Evolutionary conservation across 1,140 invertebrate genomes (phyloP).

Genomic region (Brachionus sp.): DNA sequence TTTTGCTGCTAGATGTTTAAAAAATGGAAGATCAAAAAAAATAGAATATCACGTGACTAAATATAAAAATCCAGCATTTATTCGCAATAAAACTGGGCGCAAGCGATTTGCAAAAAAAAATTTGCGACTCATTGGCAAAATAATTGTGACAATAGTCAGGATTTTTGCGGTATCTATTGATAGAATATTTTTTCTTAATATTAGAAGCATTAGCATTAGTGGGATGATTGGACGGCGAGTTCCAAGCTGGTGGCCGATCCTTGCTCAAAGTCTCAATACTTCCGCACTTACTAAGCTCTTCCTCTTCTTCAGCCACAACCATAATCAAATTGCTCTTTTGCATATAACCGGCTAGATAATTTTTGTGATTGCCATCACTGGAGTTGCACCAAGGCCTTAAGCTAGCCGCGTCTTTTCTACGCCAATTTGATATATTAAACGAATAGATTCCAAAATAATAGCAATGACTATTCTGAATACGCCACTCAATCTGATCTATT

Average conservation of each 20-base stretch:
- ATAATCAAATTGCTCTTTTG: constrained; percentile 16
- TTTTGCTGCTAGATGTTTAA: background rate
- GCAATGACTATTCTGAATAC: constrained; percentile 22
- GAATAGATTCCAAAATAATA: constrained; percentile 40
- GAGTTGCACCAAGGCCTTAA: constrained; percentile 18
- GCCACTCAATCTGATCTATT: constrained; percentile 19
- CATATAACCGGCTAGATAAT: constrained; percentile 40
- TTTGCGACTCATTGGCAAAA: constrained; percentile 9
- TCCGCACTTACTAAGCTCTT: constrained; percentile 20
- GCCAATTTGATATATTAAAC: constrained; percentile 22
- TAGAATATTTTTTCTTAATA: constrained; percentile 17
- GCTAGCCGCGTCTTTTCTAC: background rate
- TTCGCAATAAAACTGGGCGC: background rate
- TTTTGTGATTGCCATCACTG: background rate
- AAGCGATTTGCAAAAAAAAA: constrained; percentile 36
- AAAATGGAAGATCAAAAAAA: background rate
- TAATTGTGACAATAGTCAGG: constrained; percentile 40
- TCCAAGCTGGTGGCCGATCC: background rate
- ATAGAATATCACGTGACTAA: background rate
- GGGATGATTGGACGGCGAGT: background rate
- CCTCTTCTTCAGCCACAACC: constrained; percentile 24
- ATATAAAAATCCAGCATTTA: background rate
- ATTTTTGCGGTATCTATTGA: constrained; percentile 41
- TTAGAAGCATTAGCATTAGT: background rate
- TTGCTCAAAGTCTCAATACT: background rate